These are phyloP conservation scores for Phataginus tricuspis DNA, from an alignment of 2,797 vertebrate genomes.

Conservation along the genomic window DNA sequence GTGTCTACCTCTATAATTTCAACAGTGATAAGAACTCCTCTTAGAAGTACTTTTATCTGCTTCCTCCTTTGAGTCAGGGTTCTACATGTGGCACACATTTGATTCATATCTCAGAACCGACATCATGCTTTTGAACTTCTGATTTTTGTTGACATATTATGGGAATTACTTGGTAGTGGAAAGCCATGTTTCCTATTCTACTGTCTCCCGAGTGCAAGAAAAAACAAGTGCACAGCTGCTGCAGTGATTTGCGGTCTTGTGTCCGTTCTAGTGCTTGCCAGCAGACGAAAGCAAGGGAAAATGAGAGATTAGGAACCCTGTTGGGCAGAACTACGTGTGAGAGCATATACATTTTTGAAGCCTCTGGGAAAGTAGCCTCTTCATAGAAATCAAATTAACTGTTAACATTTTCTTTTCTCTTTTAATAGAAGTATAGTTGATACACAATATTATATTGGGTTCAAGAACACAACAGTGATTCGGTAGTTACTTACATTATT, in stretches of 20 bases:
- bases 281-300: not conserved
- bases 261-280: not conserved
- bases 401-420: no score
- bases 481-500: no score
- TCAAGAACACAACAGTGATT: no score
- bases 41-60: fast-evolving
- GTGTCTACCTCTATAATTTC: fast-evolving
- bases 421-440: no score
- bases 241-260: fast-evolving
- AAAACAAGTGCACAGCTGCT: fast-evolving
- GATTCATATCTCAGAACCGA: fast-evolving
- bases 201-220: not conserved
- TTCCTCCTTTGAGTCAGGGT: not conserved
- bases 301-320: not conserved
- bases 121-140: not conserved
- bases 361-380: not conserved
- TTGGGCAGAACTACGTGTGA: fast-evolving
- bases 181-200: fast-evolving
- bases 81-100: fast-evolving
- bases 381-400: not conserved
- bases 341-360: fast-evolving
- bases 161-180: not conserved
- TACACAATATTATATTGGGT: no score
- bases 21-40: not conserved
- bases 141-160: fast-evolving